Percentiles rank a stretch among this genome's conserved stretches.
These are phyloP conservation scores for Lutjanus erythropterus DNA, from an alignment of 2,113 vertebrate species.

Conservation along the genomic window DNA sequence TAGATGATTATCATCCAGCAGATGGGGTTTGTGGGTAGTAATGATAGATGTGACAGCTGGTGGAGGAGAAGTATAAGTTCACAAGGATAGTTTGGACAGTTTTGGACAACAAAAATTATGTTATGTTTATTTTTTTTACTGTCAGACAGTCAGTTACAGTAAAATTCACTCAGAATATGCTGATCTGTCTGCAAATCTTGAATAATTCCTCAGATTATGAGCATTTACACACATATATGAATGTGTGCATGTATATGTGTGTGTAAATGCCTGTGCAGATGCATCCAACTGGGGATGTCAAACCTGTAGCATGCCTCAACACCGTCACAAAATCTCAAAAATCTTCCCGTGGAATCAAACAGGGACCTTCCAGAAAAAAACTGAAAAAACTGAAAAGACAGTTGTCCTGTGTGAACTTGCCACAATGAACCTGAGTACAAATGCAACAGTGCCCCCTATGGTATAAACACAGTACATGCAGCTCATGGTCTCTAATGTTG, in stretches of 20 bases:
- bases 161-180: slow-evolving; percentile 15
- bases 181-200: background rate
- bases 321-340: slow-evolving; percentile 79
- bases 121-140: too few relatives aligned
- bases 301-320: slow-evolving; percentile 77
- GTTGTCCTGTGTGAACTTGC: slow-evolving; percentile 78
- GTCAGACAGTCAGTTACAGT: background rate
- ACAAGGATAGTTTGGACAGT: slow-evolving; percentile 9
- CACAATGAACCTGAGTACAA: slow-evolving; percentile 38
- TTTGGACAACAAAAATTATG: background rate
- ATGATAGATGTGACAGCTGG: slow-evolving; percentile 35
- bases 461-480: background rate
- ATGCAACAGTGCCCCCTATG: background rate
- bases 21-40: slow-evolving; percentile 9
- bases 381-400: slow-evolving; percentile 39
- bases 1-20: slow-evolving; percentile 43
- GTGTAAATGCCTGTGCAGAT: slow-evolving; percentile 36
- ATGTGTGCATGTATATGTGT: background rate
- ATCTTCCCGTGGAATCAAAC: slow-evolving; percentile 76
- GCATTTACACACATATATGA: slow-evolving; percentile 10
- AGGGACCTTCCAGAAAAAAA: slow-evolving; percentile 51
- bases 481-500: background rate
- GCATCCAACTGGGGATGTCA: slow-evolving; percentile 30
- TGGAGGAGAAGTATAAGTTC: background rate
- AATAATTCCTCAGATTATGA: slow-evolving; percentile 11